These are phyloP conservation scores for Recurvirostra avosetta DNA, from an alignment of 2,113 vertebrate species.

Conservation along the genomic window DNA sequence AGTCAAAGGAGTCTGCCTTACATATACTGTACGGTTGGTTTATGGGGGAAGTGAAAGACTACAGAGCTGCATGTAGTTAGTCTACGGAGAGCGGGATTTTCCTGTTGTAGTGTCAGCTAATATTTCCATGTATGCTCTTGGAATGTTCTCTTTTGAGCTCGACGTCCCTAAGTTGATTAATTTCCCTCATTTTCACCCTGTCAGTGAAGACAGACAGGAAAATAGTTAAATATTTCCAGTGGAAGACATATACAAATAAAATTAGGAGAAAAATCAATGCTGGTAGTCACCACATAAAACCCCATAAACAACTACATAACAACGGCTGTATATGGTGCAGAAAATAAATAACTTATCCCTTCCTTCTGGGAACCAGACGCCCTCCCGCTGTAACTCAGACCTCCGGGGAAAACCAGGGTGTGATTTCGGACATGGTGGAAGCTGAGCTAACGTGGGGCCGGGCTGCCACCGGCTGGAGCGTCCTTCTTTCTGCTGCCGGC, in stretches of 20 bases:
- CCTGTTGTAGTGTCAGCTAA: constrained; percentile 19
- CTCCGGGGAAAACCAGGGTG: fast-evolving
- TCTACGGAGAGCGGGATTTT: not conserved
- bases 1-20: not conserved
- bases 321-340: not conserved
- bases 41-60: constrained; percentile 26
- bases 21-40: not conserved
- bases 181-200: constrained; percentile 62
- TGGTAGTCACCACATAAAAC: not conserved
- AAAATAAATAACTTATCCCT: not conserved
- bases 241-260: not conserved
- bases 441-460: fast-evolving
- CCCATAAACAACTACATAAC: no score
- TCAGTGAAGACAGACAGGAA: constrained; percentile 7
- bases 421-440: fast-evolving
- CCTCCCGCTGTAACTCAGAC: not conserved
- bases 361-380: not conserved
- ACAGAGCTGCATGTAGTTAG: constrained; percentile 14
- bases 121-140: constrained; percentile 29
- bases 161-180: not conserved
- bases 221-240: not conserved
- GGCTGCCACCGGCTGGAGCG: not conserved
- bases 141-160: not conserved
- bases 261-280: not conserved
- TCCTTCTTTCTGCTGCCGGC: not conserved